These are phyloP conservation scores for Anagrus nilaparvatae DNA, from an alignment of 1,140 invertebrate genomes.

Conservation along the genomic window DNA sequence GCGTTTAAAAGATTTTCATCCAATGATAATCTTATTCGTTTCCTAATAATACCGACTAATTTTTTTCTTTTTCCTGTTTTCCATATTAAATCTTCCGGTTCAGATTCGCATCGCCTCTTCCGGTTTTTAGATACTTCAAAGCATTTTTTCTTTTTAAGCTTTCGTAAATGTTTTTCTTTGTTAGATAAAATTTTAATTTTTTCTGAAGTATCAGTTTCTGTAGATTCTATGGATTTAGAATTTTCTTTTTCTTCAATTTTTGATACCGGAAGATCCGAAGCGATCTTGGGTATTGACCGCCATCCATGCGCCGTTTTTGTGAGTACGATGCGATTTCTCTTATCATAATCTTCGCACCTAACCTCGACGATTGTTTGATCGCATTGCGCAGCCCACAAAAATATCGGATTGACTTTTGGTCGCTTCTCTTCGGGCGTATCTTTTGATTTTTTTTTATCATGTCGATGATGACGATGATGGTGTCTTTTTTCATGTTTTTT, in stretches of 20 bases:
- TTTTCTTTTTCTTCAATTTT: no score
- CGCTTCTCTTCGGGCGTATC: conserved; percentile 30
- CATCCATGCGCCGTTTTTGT: conserved; percentile 69
- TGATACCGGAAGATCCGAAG: no score
- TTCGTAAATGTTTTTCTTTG: no score
- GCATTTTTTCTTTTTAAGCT: no score
- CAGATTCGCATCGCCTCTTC: no score
- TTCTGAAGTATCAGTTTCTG: no score
- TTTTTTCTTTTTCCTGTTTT: conserved; percentile 3
- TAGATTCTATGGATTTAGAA: no score
- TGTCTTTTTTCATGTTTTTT: conserved; percentile 29
- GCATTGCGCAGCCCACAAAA: conserved; percentile 68
- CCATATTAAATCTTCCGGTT: not conserved
- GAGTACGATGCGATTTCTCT: conserved; percentile 67
- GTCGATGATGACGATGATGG: conserved; percentile 19
- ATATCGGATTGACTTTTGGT: conserved; percentile 65
- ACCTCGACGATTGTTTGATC: conserved; percentile 70
- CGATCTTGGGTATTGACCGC: conserved; percentile 74
- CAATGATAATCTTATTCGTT: conserved; percentile 5
- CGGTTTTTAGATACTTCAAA: no score
- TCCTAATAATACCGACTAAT: conserved; percentile 2
- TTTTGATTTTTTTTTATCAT: conserved; percentile 10
- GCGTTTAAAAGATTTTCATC: no score
- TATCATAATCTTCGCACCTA: conserved; percentile 75
- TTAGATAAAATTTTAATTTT: no score